Percentiles rank a stretch among this genome's conserved stretches.
Conservation (phyloP, 2,888 invertebrate species). For the Glyphotaelius pellucidus region DNA sequence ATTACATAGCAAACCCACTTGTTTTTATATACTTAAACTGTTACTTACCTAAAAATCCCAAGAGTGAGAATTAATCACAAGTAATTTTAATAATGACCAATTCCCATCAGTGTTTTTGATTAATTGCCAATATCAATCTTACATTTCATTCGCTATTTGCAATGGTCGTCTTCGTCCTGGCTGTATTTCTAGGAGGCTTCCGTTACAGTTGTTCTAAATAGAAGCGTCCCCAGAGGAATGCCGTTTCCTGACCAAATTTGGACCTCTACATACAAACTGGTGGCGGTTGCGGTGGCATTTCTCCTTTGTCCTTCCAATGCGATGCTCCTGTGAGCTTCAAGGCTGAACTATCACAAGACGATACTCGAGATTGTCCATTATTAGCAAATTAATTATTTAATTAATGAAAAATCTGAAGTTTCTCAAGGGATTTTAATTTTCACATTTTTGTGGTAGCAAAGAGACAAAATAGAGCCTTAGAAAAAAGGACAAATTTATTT, state of each 20-base stretch:
- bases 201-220: conserved; percentile 61
- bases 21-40: no score
- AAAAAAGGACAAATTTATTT: no score
- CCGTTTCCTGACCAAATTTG: conserved; percentile 63
- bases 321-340: not conserved
- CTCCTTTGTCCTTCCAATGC: conserved; percentile 57
- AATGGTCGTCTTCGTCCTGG: not conserved
- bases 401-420: not conserved
- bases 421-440: not conserved
- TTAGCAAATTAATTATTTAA: not conserved
- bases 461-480: no score
- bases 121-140: not conserved
- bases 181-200: conserved; percentile 7
- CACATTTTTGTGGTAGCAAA: no score
- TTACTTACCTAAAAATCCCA: no score
- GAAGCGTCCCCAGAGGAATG: conserved; percentile 61
- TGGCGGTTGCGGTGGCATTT: conserved; percentile 51
- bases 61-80: not conserved
- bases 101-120: not conserved
- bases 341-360: conserved; percentile 16
- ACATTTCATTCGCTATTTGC: not conserved
- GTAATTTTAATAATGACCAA: not conserved
- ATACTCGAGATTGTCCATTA: not conserved
- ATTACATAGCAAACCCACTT: no score
- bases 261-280: conserved; percentile 49